phyloP scores from a whole-genome alignment of 2,888 invertebrate species.

The Calameuta idolon region DNA sequence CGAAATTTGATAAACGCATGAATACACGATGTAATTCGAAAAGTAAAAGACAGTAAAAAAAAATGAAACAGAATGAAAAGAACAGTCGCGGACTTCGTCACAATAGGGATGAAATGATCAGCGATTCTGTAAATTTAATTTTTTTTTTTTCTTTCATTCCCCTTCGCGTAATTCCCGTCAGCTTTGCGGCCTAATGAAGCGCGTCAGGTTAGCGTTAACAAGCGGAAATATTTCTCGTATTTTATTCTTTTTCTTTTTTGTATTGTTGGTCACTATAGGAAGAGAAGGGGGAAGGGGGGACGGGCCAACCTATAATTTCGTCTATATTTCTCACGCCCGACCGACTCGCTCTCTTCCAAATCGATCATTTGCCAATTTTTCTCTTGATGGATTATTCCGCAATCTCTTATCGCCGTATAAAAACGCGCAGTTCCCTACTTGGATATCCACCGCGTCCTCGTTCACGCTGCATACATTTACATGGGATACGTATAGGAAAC shows the following conservation, averaged over 20 bases:
- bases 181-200: slow-evolving; percentile 3
- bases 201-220: neutral
- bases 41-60: neutral
- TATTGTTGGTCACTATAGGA: neutral
- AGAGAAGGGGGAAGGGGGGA: neutral
- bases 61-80: neutral
- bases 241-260: neutral
- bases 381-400: neutral
- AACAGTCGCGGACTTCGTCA: neutral
- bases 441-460: neutral
- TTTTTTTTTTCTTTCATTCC: neutral
- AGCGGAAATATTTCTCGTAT: slow-evolving; percentile 1
- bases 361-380: neutral
- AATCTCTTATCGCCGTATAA: neutral
- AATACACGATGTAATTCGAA: neutral
- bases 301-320: neutral
- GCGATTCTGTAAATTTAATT: neutral
- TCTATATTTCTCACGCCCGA: neutral
- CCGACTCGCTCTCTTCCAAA: neutral
- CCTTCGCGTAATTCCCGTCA: neutral
- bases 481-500: neutral
- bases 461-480: neutral
- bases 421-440: neutral
- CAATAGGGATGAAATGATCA: neutral
- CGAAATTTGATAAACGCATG: neutral